Evolutionary conservation across 2,888 invertebrate species (phyloP).

Genomic region (Callyntrura guangdongensis): DNA sequence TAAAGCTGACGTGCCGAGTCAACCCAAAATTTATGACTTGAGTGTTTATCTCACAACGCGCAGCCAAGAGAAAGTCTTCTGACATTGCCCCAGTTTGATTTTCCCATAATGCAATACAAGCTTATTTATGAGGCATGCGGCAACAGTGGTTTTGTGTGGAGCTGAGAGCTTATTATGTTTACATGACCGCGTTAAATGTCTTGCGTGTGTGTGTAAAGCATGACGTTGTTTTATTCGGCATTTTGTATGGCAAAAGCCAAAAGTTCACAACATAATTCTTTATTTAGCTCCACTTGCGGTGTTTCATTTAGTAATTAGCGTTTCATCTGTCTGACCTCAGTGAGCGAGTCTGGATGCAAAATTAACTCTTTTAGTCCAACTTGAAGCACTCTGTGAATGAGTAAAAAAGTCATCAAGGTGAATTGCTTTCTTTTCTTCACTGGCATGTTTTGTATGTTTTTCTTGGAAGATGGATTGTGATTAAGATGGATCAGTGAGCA

Average conservation of each 20-base stretch:
- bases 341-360: slow-evolving; percentile 56
- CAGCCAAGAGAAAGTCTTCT: slow-evolving; percentile 37
- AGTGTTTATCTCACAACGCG: not conserved
- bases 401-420: slow-evolving; percentile 59
- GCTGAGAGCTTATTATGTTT: not conserved
- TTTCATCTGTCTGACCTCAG: slow-evolving; percentile 73
- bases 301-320: slow-evolving; percentile 79
- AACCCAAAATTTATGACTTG: not conserved
- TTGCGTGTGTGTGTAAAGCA: slow-evolving; percentile 7
- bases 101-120: not conserved
- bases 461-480: slow-evolving; percentile 80
- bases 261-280: slow-evolving; percentile 63
- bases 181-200: not conserved
- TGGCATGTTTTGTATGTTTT: slow-evolving; percentile 70
- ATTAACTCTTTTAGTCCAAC: slow-evolving; percentile 30
- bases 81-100: slow-evolving; percentile 18
- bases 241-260: slow-evolving; percentile 26
- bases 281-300: slow-evolving; percentile 68
- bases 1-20: slow-evolving; percentile 10
- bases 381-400: slow-evolving; percentile 1
- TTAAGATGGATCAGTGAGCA: slow-evolving; percentile 77
- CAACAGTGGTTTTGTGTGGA: not conserved
- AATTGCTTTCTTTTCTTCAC: slow-evolving; percentile 67
- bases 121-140: not conserved
- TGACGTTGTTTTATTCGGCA: not conserved